phyloP scores from a whole-genome alignment of 2,888 invertebrate species.

The Eremobia ochroleuca region DNA sequence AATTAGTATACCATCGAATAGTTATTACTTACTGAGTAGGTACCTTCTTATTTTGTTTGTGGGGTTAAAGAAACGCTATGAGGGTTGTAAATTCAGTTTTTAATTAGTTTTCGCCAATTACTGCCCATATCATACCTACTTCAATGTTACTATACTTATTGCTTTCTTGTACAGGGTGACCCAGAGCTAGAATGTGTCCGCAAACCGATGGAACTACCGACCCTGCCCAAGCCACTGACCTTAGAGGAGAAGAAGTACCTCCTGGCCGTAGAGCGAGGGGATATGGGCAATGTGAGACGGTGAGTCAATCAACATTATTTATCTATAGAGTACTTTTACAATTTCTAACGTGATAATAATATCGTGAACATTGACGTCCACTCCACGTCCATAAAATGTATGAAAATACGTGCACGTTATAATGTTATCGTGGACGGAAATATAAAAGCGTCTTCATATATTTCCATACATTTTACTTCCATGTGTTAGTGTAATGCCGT shows the following conservation, averaged over 20 bases:
- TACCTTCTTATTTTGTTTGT: neutral
- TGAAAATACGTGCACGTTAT: too few species aligned
- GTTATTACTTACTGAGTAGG: neutral
- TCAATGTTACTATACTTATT: neutral
- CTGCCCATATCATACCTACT: neutral
- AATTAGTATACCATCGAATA: neutral
- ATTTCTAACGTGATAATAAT: too few species aligned
- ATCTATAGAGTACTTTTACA: too few species aligned
- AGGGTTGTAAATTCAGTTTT: neutral
- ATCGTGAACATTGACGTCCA: too few species aligned
- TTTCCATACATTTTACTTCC: too few species aligned
- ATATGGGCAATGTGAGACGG: constrained; percentile 96
- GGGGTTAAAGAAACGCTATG: neutral
- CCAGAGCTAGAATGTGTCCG: constrained; percentile 75
- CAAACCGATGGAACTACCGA: constrained; percentile 89
- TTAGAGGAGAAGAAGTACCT: constrained; percentile 97
- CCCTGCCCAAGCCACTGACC: constrained; percentile 93
- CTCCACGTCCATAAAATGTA: too few species aligned
- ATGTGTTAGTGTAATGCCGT: too few species aligned
- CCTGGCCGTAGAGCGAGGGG: constrained; percentile 97
- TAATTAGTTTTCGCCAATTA: neutral
- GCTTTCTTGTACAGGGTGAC: constrained; percentile 77
- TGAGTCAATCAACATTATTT: constrained; percentile 78
- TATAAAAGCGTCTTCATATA: too few species aligned
- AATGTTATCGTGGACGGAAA: too few species aligned